Evolutionary conservation across 1,140 invertebrate species (phyloP), one percentile per base, ranked within the genome.

Genomic region (Carposina sasakii): DNA sequence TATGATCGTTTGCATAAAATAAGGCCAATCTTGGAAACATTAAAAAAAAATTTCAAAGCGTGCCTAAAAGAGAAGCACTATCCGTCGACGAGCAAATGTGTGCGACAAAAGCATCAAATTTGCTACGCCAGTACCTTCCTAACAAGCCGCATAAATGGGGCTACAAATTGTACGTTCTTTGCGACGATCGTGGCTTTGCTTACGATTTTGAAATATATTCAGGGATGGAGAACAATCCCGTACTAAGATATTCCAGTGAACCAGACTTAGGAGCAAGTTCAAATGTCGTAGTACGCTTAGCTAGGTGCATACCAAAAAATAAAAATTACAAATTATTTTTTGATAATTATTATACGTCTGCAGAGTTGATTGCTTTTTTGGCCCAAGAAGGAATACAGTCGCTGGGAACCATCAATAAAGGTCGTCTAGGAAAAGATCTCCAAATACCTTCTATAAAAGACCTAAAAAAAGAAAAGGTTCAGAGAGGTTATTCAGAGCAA

Each of bases 61-160:
- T 52, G 34, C 40, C 58, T 50, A 54, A 40, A 57, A 45, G 30
- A 48, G 26, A 49, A 68, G 30, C 48, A 26, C 34, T 52, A 24
- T 45, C 55, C 2, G 43, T 71, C 17, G 67, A 73, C 48, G 71
- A 73, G 41, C 61, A 72, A 44, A 56, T 72, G 57, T 72, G 64
- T 56, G 48, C 67, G 1, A 68, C 61, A 17, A 71, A 76, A 48
- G 48, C 46, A 5, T 34, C 33, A 4, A 37, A 63, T 48, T 51
- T 56, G 20, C 21, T 71, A 17, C 57, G 44, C 20, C 69, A 74
- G 37, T 76, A 71, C 49, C 43, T 67, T 13, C 63, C 68, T n/a
- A 59, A 59, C 13, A 75, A 72, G 50, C 69, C 63, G 8, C 57
- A 70, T 40, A 73, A 72, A 58, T 73, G 60, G 58, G 67, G 64